Conservation (phyloP, 2,797 vertebrate genomes). For the Crax fasciolata region DNA sequence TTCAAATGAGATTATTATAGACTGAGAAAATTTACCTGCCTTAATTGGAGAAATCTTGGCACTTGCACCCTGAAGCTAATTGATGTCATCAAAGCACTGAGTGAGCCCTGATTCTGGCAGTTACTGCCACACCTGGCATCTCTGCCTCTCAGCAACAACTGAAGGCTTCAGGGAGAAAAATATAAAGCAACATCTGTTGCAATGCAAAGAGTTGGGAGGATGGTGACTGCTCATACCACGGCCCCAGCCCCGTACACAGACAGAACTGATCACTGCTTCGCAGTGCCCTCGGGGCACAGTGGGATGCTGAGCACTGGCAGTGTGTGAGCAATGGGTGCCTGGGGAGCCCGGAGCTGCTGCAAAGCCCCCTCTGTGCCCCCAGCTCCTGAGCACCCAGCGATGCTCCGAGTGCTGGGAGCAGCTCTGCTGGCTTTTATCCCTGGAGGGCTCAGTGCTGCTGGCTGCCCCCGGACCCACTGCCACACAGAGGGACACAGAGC, state of each 20-base stretch:
- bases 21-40: slow-evolving; percentile 63
- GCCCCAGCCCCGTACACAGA: rapidly evolving
- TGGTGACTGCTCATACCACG: neutral
- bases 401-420: rapidly evolving
- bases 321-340: rapidly evolving
- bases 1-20: slow-evolving; percentile 75
- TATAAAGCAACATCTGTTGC: slow-evolving; percentile 57
- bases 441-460: neutral
- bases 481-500: too few species aligned
- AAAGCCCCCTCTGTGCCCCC: neutral
- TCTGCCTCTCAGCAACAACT: slow-evolving; percentile 19
- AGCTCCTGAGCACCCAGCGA: neutral
- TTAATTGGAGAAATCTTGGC: slow-evolving; percentile 75
- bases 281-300: neutral
- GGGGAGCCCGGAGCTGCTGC: rapidly evolving
- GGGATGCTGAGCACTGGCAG: neutral
- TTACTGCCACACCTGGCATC: slow-evolving; percentile 81
- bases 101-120: slow-evolving; percentile 75
- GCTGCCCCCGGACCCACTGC: neutral
- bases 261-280: too few species aligned
- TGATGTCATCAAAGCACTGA: slow-evolving; percentile 75
- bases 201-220: neutral
- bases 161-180: slow-evolving; percentile 19
- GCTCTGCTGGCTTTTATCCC: too few species aligned
- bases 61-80: slow-evolving; percentile 75